Conservation (phyloP, 2,113 vertebrate genomes). For the Hemibagrus wyckioides region DNA sequence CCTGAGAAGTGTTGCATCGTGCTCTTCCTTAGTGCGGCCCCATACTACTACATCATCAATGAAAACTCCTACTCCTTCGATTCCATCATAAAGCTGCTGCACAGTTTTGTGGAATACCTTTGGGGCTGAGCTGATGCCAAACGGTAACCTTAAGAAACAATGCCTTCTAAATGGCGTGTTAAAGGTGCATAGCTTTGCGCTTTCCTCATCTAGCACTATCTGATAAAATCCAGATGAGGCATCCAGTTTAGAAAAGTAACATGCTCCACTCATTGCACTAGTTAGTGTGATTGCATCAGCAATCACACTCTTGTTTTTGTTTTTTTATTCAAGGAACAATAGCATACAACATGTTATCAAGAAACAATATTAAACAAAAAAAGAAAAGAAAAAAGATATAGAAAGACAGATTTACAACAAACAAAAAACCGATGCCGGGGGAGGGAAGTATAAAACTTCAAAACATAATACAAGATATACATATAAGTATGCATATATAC, state of each 20-base stretch:
- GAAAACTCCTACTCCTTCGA: conserved; percentile 25
- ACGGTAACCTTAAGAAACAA: not conserved
- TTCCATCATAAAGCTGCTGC: conserved; percentile 24
- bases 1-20: conserved; percentile 13
- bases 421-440: no score
- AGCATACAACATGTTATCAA: no score
- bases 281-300: no score
- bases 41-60: not conserved
- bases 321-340: no score
- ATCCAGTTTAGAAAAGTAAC: conserved; percentile 23
- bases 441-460: no score
- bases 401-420: no score
- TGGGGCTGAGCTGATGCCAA: conserved; percentile 10
- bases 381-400: no score
- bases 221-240: conserved; percentile 37
- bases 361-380: no score
- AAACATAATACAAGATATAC: no score
- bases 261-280: conserved; percentile 43
- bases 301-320: no score
- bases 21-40: conserved; percentile 4
- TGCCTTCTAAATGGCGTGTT: conserved; percentile 34
- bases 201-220: conserved; percentile 27
- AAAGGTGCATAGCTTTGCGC: conserved; percentile 14
- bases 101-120: conserved; percentile 21
- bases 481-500: no score